Base-by-base conservation (phyloP, 2,888 invertebrate genomes). In the Plebejus melissa region DNA sequence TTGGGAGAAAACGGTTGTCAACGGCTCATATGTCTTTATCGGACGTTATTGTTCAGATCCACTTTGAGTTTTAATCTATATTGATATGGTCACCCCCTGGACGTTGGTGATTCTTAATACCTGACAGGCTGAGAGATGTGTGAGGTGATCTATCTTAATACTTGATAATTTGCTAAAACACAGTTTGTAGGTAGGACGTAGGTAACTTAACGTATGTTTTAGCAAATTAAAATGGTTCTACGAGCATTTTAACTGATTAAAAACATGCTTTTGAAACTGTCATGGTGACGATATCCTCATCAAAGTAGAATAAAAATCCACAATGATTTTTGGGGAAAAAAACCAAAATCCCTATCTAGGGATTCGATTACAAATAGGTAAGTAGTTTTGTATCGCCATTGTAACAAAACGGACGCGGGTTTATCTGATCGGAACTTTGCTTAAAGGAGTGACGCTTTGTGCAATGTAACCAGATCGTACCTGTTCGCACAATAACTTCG, bases 401-500 rank as follows among this genome's bases (percentile, higher is more conserved):
- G 87, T 88, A 85, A 83, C 76, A 78, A 81, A 85, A 80, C 91
- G 91, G 90, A 92, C 90, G 86, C 87, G 82, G 80, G 80, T 85
- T 85, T 91, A 91, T 91, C 90, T 90, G 90, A 91, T 92, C 93
- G 92, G 93, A 93, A 93, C 86, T 91, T 85, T 90, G 87, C 88
- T 86, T 84, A 86, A 90, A 91, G 89, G 90, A 93, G 92, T 92
- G 86, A 91, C 88, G 82, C 82, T 81, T 89, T 90, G 88, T 90
- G 82, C 80, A 79, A 80, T 90, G 93, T 90, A 93, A 93, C 85
- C 85, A 88, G 93, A 93, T 91, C 87, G 87, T 91, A 92, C 92
- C 93, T 93, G 93, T 90, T 83, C 76, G 77, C 79, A 88, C 89
- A 90, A 90, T 87, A 80, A 87, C 88, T 90, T 89, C 83, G 83